Conservation (phyloP, 2,113 vertebrate genomes). For the Zosterops lateralis region DNA sequence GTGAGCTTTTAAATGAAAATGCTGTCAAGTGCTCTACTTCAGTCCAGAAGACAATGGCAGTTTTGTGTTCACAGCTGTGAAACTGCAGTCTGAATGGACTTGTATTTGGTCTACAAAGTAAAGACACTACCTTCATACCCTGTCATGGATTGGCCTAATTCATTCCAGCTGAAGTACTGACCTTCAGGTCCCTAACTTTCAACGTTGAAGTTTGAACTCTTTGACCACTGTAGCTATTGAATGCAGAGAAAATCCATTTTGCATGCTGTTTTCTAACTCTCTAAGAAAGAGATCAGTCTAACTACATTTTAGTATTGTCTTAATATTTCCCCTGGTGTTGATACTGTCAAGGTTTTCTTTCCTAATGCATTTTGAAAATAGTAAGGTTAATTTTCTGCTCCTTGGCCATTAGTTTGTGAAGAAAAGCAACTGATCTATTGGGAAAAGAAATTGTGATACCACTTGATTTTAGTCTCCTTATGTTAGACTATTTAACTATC, state of each 20-base stretch:
- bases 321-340: not conserved
- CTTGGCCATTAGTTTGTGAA: not conserved
- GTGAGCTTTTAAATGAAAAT: not conserved
- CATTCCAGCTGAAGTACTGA: not conserved
- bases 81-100: not conserved
- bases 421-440: not conserved
- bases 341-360: not conserved
- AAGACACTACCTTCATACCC: not conserved
- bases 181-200: not conserved
- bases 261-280: constrained; percentile 14
- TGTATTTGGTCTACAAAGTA: not conserved
- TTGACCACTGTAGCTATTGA: not conserved
- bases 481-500: not conserved
- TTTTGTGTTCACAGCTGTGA: constrained; percentile 12
- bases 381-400: not conserved
- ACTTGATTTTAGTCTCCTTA: constrained; percentile 28
- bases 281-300: not conserved
- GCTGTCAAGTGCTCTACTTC: not conserved
- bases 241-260: constrained; percentile 53
- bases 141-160: not conserved
- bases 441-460: not conserved
- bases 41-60: not conserved
- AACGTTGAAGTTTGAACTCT: not conserved
- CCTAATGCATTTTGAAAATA: constrained; percentile 3
- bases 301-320: not conserved